Evolutionary conservation across 2,113 vertebrate species (phyloP), one percentile per base, ranked within the genome.

Genomic region (Sceloporus tristichus): DNA sequence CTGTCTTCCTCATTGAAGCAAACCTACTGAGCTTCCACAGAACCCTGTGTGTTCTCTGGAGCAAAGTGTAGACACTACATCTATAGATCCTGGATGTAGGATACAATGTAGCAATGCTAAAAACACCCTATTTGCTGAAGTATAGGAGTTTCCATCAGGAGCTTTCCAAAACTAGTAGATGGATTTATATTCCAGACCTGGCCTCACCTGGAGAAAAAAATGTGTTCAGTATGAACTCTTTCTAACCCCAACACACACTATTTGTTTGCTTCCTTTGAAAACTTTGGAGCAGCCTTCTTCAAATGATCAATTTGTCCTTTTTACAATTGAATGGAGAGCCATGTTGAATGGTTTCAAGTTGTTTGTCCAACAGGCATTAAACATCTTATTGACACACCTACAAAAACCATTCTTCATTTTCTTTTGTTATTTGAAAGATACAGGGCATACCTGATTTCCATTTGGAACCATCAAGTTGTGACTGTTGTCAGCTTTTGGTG

Each of bases 351-450:
- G 66, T 34, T 84, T 42, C 62, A 62, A 23, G 34, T 80, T 79
- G 53, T 80, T 85, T 79, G 27, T 79, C 38, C 82, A 80, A 53
- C 66, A 74, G 40, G 56, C 66, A 85, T 85, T 89, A 89, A 71
- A 85, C 75, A 42, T 85, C 66, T 85, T 79, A 89, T 79, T 73
- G 65, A 89, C 82, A 85, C 53, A 53, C 66, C 29, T 74, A 74
- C 48, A 48, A 89, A 79, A 79, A 78, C 29, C 40, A n/a, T n/a
- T 70, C 70, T 34, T 14, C 21, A 19, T 48, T 10, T 73, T 18
- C 8, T 25, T 73, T 79, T 79, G 68, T 85, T 34, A 42, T 73
- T 25, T 48, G 66, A 85, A 84, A 88, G n/a, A 70, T 77, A 1
- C 88, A 80, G 2, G 82, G 40, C 25, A 90, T 18, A 66, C 0